Percentiles rank a stretch among this genome's conserved stretches.
Evolutionary conservation across 1,140 invertebrate species (phyloP).

Genomic region (Drosophila nigrodunni): DNA sequence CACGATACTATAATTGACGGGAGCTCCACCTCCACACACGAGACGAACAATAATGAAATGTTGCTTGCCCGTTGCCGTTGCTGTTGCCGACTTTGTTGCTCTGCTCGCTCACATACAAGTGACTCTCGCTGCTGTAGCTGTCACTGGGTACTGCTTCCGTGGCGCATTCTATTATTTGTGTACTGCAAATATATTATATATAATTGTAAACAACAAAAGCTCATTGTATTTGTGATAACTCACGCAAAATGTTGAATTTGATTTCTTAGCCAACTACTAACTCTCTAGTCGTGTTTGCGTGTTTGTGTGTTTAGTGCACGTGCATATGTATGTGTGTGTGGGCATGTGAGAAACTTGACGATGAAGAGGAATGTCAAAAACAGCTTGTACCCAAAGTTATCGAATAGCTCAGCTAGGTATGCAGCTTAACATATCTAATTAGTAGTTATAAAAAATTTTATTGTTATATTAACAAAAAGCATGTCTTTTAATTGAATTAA

Average conservation of each 20-base stretch:
- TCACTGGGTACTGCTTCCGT: conserved; percentile 43
- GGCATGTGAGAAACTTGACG: conserved; percentile 42
- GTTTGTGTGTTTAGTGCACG: conserved; percentile 44
- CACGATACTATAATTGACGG: conserved; percentile 74
- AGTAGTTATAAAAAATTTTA: too few relatives aligned
- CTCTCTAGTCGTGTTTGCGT: conserved; percentile 20
- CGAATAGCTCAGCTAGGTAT: conserved; percentile 29
- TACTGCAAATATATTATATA: conserved; percentile 47
- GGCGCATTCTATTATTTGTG: conserved; percentile 42
- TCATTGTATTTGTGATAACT: conserved; percentile 59
- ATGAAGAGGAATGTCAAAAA: conserved; percentile 51
- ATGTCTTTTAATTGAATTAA: too few relatives aligned
- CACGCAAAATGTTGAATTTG: conserved; percentile 60
- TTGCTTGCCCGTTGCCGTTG: conserved; percentile 32
- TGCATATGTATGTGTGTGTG: conserved; percentile 37
- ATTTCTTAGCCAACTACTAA: conserved; percentile 52
- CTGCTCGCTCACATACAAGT: conserved; percentile 37
- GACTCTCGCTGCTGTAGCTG: conserved; percentile 29
- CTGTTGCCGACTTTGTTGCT: conserved; percentile 46
- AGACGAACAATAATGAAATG: conserved; percentile 57
- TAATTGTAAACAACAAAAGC: conserved; percentile 15
- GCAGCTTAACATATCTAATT: neutral
- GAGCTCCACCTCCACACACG: conserved; percentile 70
- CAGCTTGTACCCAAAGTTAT: conserved; percentile 44
- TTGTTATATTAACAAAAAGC: too few relatives aligned